A percentile compares a stretch with the other conserved stretches of the same genome.
Evolutionary conservation across 2,888 invertebrate genomes (phyloP).

Genomic region (Drosophila pullipes): DNA sequence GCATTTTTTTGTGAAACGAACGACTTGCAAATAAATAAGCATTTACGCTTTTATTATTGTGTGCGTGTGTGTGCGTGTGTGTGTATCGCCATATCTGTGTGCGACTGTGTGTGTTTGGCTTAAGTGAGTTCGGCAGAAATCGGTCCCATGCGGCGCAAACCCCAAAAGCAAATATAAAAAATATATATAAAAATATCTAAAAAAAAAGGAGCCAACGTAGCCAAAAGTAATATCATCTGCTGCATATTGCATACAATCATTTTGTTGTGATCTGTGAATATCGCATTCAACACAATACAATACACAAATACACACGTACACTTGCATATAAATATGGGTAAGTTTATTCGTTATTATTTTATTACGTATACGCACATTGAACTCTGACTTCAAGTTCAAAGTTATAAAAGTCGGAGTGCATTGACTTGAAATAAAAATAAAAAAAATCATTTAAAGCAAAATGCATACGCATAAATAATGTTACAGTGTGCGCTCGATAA

Average conservation of each 20-base stretch:
- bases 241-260: conserved; percentile 57
- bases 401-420: conserved; percentile 44
- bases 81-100: conserved; percentile 14
- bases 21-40: conserved; percentile 81
- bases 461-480: conserved; percentile 5
- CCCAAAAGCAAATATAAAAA: conserved; percentile 42
- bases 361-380: conserved; percentile 56
- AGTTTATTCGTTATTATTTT: conserved; percentile 30
- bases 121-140: conserved; percentile 66
- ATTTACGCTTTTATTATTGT: conserved; percentile 80
- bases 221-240: conserved; percentile 62
- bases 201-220: conserved; percentile 14
- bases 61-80: conserved; percentile 22
- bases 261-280: conserved; percentile 39
- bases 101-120: conserved; percentile 31
- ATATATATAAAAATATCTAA: conserved; percentile 1
- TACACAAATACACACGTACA: conserved; percentile 4
- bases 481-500: conserved; percentile 16
- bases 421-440: conserved; percentile 41
- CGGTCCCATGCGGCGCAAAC: conserved; percentile 77
- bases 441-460: not conserved
- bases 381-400: conserved; percentile 40
- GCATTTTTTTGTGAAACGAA: conserved; percentile 75
- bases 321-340: conserved; percentile 51
- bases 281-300: conserved; percentile 20